phyloP scores from a whole-genome alignment of 2,113 vertebrate genomes.

The Paramisgurnus dabryanus region DNA sequence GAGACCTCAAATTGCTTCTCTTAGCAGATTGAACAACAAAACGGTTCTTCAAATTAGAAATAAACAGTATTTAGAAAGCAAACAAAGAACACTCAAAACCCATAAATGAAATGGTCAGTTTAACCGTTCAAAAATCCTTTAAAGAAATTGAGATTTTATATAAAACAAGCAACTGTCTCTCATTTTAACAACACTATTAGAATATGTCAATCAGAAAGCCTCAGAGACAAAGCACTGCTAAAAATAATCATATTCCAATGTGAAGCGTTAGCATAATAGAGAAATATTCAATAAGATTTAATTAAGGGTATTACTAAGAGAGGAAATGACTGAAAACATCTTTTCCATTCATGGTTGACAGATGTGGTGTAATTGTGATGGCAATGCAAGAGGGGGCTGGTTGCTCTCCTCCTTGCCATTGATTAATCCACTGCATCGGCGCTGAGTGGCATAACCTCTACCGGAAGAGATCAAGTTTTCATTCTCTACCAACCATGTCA shows the following conservation, averaged over 20 bases:
- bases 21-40: no score
- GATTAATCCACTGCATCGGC: constrained; percentile 34
- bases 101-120: no score
- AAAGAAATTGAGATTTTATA: neutral
- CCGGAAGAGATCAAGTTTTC: constrained; percentile 37
- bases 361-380: constrained; percentile 59
- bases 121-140: no score
- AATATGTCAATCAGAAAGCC: constrained; percentile 52
- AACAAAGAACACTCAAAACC: no score
- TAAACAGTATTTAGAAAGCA: no score
- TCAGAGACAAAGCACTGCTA: constrained; percentile 47
- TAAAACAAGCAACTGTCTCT: neutral
- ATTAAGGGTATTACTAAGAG: constrained; percentile 64
- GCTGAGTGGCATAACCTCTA: constrained; percentile 42
- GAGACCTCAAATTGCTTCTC: no score
- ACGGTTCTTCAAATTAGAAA: no score
- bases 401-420: constrained; percentile 30
- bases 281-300: constrained; percentile 64
- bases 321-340: constrained; percentile 56
- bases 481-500: constrained; percentile 33
- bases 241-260: constrained; percentile 58
- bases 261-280: constrained; percentile 61
- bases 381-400: constrained; percentile 22
- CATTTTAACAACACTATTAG: constrained; percentile 35
- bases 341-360: constrained; percentile 58